These are phyloP conservation scores for Tromatobia lineatoria DNA, from an alignment of 2,888 invertebrate genomes.

Conservation along the genomic window DNA sequence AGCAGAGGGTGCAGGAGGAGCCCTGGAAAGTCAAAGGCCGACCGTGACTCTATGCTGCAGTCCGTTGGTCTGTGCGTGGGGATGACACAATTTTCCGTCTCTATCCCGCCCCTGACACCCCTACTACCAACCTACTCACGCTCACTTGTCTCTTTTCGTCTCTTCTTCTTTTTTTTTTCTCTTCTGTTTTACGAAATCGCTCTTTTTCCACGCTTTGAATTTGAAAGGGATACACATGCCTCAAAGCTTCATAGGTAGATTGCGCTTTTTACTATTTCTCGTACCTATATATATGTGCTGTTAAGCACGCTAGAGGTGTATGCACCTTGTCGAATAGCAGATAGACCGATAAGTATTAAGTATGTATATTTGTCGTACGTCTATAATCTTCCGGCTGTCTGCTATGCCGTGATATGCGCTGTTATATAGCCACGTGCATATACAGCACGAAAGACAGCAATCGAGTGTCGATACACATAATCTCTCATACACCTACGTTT, in stretches of 20 bases:
- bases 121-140: constrained; percentile 37
- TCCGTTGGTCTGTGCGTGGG: constrained; percentile 66
- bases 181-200: constrained; percentile 27
- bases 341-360: constrained; percentile 39
- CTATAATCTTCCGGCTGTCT: constrained; percentile 44
- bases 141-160: constrained; percentile 12
- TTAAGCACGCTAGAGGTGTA: not conserved
- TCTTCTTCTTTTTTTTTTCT: constrained; percentile 16
- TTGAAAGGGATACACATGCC: constrained; percentile 28
- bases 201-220: constrained; percentile 48
- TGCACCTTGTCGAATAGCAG: constrained; percentile 29
- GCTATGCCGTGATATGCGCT: not conserved
- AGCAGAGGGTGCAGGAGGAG: constrained; percentile 41
- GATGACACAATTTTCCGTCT: constrained; percentile 68
- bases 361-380: constrained; percentile 26
- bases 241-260: constrained; percentile 49
- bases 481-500: constrained; percentile 10
- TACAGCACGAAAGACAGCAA: constrained; percentile 21
- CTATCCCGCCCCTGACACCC: constrained; percentile 13
- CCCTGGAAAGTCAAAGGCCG: constrained; percentile 70
- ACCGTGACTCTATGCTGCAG: constrained; percentile 69
- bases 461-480: constrained; percentile 16
- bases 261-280: constrained; percentile 18
- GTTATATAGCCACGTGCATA: not conserved
- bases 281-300: not conserved